Percentiles rank a stretch among this genome's conserved stretches.
These are phyloP conservation scores for Neoitamus cyanurus DNA, from an alignment of 2,888 invertebrate species.

Conservation along the genomic window DNA sequence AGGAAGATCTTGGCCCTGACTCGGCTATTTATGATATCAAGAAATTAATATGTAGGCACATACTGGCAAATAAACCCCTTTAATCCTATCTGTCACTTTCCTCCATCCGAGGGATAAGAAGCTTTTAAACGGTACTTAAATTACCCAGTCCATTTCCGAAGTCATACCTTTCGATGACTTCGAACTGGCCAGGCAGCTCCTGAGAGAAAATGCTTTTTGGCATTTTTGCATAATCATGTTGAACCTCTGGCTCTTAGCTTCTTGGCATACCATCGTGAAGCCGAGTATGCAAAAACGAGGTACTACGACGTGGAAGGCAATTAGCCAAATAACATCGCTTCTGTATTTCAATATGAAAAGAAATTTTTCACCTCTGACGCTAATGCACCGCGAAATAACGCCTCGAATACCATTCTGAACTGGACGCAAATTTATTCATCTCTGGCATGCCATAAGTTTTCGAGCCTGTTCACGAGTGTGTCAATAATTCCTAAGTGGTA, in stretches of 20 bases:
- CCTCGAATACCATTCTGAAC: neutral
- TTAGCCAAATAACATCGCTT: slow-evolving; percentile 12
- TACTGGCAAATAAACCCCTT: neutral
- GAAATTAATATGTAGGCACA: neutral
- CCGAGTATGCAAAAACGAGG: slow-evolving; percentile 4
- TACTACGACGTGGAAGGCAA: neutral
- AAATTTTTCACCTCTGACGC: neutral
- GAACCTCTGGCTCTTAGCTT: neutral
- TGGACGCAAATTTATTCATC: slow-evolving; percentile 8
- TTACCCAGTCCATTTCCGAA: neutral
- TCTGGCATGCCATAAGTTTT: neutral
- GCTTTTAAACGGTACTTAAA: neutral
- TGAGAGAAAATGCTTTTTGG: neutral
- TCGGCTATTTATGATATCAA: neutral
- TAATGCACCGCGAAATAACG: slow-evolving; percentile 14
- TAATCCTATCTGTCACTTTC: neutral
- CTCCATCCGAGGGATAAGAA: neutral
- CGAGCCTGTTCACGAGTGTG: neutral
- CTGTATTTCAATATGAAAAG: slow-evolving; percentile 29
- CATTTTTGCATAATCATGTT: slow-evolving; percentile 28
- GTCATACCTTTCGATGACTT: neutral
- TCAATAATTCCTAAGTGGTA: slow-evolving; percentile 30
- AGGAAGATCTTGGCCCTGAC: neutral
- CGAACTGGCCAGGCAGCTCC: neutral
- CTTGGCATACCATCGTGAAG: neutral